Evolutionary conservation across 2,113 vertebrate genomes (phyloP), one percentile per base, ranked within the genome.

Genomic region (Hippolais icterina): DNA sequence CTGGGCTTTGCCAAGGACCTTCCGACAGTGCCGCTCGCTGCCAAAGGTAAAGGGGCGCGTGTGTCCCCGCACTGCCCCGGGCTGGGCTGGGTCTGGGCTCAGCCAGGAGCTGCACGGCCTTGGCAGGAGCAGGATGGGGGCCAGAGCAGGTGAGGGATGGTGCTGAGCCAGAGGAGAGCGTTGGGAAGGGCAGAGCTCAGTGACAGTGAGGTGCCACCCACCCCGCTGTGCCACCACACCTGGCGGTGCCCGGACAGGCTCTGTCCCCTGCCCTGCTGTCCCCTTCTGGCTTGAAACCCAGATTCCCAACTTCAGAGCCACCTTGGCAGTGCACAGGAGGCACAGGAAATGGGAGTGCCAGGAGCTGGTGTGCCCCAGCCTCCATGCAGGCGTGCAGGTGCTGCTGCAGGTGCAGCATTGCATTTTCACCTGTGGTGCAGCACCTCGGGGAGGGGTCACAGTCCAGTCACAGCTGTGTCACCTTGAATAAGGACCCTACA

Each of bases 1-100:
- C 98, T 99, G 90, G 99, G 98, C 97, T 99, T 99, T 96, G 98
- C 99, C 98, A 99, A 98, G 98, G 99, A 99, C 83, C 99, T 99
- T 10, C 98, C 98, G 20, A 99, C 99, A 0, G 99, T 99, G 96
- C 98, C 99, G 53, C 98, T 99, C 16, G 99, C 99, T 91, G 99
- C 99, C 98, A 99, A 99, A 99, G 99, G 99, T 99, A 98, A 90
- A 27, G 0, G 15, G 52, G 12, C 13, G 0, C 2, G 8, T 35
- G 9, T 35, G 75, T 14, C 28, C 64, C 17, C 10, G n/a, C 33
- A 1, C 39, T 12, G 35, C 10, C 56, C 8, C 49, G 3, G 24
- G 71, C 37, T 16, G 41, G 10, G 19, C 3, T 2, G 3, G 7
- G 46, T 39, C 56, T 46, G 35, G 75, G 65, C 3, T 10, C 18